Evolutionary conservation across 2,888 invertebrate genomes (phyloP).

Genomic region (Anagyrus pseudococci): DNA sequence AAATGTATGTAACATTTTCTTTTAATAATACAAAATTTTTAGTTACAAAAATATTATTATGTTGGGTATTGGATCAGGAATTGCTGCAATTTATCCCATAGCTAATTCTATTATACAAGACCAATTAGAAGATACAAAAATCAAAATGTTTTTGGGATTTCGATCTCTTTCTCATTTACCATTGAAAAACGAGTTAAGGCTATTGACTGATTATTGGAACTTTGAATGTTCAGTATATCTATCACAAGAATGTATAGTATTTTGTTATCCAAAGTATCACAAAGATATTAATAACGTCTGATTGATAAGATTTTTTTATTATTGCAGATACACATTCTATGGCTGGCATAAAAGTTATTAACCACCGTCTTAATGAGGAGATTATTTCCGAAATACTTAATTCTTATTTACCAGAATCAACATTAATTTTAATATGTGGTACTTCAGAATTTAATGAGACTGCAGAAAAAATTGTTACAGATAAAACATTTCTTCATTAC

Average conservation of each 20-base stretch:
- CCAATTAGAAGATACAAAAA: slow-evolving; percentile 52
- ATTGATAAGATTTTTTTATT: slow-evolving; percentile 2
- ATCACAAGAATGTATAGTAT: slow-evolving; percentile 45
- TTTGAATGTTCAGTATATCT: slow-evolving; percentile 52
- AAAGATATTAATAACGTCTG: slow-evolving; percentile 15
- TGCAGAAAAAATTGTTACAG: slow-evolving; percentile 41
- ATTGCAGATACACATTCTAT: slow-evolving; percentile 42
- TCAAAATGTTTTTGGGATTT: slow-evolving; percentile 52
- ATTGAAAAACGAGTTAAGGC: slow-evolving; percentile 49
- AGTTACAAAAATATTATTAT: slow-evolving; percentile 53
- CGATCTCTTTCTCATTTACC: slow-evolving; percentile 48
- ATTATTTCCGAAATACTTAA: slow-evolving; percentile 40
- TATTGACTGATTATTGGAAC: slow-evolving; percentile 56
- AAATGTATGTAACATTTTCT: not conserved
- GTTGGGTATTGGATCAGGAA: slow-evolving; percentile 56
- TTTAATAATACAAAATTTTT: slow-evolving; percentile 11
- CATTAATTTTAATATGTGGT: slow-evolving; percentile 56
- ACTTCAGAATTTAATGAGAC: slow-evolving; percentile 49
- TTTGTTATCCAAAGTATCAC: slow-evolving; percentile 10
- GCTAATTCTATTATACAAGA: slow-evolving; percentile 50
- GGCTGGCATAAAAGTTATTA: slow-evolving; percentile 48
- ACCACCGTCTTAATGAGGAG: slow-evolving; percentile 43
- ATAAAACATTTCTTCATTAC: slow-evolving; percentile 43
- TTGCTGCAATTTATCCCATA: slow-evolving; percentile 54
- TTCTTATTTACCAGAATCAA: slow-evolving; percentile 37